A percentile compares a stretch with the other conserved stretches of the same genome.
phyloP scores from a whole-genome alignment of 2,113 vertebrate genomes.

The Apteryx mantelli region DNA sequence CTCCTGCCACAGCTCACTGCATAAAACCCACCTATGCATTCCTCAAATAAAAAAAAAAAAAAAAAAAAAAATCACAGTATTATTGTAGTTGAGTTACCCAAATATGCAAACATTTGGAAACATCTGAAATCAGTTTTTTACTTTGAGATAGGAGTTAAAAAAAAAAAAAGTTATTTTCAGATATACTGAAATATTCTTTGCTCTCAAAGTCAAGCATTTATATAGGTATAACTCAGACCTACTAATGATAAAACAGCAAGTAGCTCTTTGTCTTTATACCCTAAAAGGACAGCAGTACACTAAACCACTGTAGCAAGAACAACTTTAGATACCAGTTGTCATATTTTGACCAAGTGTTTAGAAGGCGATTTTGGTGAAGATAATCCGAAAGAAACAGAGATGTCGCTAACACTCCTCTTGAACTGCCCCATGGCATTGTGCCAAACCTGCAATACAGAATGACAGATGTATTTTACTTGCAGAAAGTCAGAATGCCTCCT shows the following conservation, averaged over 20 bases:
- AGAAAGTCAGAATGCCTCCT: background rate
- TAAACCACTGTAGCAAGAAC: no score
- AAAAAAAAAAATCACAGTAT: no score
- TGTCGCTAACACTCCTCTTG: background rate
- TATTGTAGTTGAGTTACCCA: accelerated
- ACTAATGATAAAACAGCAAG: background rate
- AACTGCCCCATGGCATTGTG: background rate
- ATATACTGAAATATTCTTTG: background rate
- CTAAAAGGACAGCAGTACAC: background rate
- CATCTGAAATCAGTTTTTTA: accelerated
- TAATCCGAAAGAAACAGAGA: background rate
- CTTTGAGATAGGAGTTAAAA: background rate
- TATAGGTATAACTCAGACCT: background rate
- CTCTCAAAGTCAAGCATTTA: background rate
- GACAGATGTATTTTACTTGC: background rate
- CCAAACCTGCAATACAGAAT: background rate
- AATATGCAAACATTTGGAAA: background rate
- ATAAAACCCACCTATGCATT: background rate
- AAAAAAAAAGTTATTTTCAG: background rate
- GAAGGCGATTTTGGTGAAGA: background rate
- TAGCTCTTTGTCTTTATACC: background rate
- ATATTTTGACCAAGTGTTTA: background rate
- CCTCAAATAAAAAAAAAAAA: background rate
- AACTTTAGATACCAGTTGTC: no score
- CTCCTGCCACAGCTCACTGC: background rate